Conservation (phyloP, 2,888 invertebrate genomes). For the Caenorhabditis sp. region DNA sequence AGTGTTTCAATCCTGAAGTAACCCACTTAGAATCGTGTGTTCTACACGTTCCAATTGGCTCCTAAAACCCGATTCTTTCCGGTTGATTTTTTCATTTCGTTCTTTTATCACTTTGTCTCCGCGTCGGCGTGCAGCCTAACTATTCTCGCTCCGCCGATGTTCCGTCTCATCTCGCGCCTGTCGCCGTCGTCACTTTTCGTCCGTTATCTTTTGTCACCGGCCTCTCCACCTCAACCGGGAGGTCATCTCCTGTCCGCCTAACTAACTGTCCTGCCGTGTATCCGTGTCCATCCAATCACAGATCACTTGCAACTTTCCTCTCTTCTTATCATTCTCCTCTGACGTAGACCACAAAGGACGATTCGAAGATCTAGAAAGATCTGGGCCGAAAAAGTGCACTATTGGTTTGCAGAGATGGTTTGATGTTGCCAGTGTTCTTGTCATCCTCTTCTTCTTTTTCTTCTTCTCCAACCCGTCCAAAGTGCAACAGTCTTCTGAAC, state of each 20-base stretch:
- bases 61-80: constrained; percentile 5
- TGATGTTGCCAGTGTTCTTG: no score
- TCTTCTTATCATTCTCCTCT: background rate
- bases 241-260: constrained; percentile 14
- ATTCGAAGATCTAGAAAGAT: background rate
- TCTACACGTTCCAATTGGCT: background rate
- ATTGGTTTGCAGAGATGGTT: background rate
- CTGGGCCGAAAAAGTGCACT: constrained; percentile 3
- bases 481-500: constrained; percentile 16
- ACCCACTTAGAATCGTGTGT: constrained; percentile 6
- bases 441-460: no score
- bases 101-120: no score
- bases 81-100: background rate
- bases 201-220: constrained; percentile 27
- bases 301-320: constrained; percentile 21
- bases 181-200: constrained; percentile 16
- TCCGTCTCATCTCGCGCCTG: constrained; percentile 45
- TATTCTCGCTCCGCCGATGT: constrained; percentile 3
- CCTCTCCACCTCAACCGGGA: no score
- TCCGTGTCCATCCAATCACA: constrained; percentile 29
- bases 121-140: no score
- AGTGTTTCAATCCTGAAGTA: background rate
- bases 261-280: constrained; percentile 12
- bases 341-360: background rate
- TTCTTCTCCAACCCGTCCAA: background rate